Base-by-base conservation (phyloP, 2,888 invertebrate genomes). In the Caenorhabditis panamensis region DNA sequence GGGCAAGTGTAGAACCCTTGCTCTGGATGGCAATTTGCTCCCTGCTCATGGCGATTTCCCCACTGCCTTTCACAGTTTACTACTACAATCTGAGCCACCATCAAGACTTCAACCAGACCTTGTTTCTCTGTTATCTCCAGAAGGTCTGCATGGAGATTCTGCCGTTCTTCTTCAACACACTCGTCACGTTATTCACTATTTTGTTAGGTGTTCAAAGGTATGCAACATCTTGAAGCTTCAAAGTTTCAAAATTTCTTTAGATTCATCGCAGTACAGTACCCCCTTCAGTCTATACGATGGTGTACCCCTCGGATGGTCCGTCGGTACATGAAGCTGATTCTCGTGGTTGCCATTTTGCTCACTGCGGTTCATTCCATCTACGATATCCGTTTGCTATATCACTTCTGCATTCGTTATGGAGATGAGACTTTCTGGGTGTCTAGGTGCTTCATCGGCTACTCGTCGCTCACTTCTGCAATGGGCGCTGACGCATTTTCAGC, bases 161-260 rank as follows among this genome's bases (percentile, higher is more conserved):
- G 20, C 87, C 87, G 8, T 86, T 87, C 64, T 86, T 87, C 76
- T 87, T 87, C 84, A 87, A 87, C 62, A 85, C 82, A 4, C 73
- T 87, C 5, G 85, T 85, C 63, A 86, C 86, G 2, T 66, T 87
- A 9, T 86, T 86, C 68, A 87, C 87, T 3, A 79, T 87, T 16
- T 68, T 87, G 22, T 63, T 87, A 36, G 86, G 86, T 20, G 66
- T 82, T 49, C 86, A 86, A 64, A 75, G 86, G 86, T 86, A 37
- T 22, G 41, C n/a, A n/a, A n/a, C n/a, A n/a, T 2, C 22, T 44
- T 16, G 31, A 37, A 9, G 18, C 31, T 44, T 58, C 1, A 16
- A 36, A 36, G 31, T 31, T 31, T 9, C 41, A 6, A 11, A 2
- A 41, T 41, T 2, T 11, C 13, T 79, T 54, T 26, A 86, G 87